phyloP scores from a whole-genome alignment of 1,140 invertebrate species.

The Danaus plexippus region DNA sequence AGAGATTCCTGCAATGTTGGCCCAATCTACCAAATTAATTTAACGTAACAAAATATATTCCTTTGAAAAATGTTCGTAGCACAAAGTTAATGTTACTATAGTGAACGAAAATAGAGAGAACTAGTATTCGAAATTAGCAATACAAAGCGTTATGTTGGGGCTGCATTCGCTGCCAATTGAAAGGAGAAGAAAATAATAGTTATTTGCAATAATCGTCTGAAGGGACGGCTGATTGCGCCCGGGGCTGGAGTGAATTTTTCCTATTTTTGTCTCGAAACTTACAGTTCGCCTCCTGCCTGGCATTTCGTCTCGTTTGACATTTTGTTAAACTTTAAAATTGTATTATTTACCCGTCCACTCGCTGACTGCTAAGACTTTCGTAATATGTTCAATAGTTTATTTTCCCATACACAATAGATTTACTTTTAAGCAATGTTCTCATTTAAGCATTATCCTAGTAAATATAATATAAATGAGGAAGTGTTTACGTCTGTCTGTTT shows the following conservation, averaged over 20 bases:
- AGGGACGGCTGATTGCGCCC: constrained; percentile 68
- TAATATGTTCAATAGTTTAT: too few species aligned
- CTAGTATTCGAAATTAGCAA: constrained; percentile 62
- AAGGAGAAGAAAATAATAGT: constrained; percentile 69
- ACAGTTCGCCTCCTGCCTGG: constrained; percentile 17
- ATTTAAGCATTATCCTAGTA: too few species aligned
- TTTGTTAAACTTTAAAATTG: too few species aligned
- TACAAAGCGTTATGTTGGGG: constrained; percentile 58
- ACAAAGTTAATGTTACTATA: constrained; percentile 13
- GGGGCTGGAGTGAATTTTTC: constrained; percentile 49
- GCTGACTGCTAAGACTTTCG: too few species aligned
- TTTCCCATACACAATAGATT: too few species aligned
- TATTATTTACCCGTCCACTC: too few species aligned
- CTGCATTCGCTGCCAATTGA: constrained; percentile 61
- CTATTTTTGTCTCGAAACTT: constrained; percentile 45
- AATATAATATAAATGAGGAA: too few species aligned
- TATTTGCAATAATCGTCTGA: constrained; percentile 69
- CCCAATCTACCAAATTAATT: background rate
- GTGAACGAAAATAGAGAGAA: constrained; percentile 45
- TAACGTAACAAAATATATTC: background rate
- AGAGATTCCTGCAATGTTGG: too few species aligned
- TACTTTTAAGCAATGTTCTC: too few species aligned
- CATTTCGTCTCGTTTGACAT: too few species aligned
- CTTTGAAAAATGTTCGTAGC: constrained; percentile 5
- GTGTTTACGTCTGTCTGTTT: too few species aligned